Evolutionary conservation across 2,888 invertebrate genomes (phyloP).

Genomic region (Thera britannica): DNA sequence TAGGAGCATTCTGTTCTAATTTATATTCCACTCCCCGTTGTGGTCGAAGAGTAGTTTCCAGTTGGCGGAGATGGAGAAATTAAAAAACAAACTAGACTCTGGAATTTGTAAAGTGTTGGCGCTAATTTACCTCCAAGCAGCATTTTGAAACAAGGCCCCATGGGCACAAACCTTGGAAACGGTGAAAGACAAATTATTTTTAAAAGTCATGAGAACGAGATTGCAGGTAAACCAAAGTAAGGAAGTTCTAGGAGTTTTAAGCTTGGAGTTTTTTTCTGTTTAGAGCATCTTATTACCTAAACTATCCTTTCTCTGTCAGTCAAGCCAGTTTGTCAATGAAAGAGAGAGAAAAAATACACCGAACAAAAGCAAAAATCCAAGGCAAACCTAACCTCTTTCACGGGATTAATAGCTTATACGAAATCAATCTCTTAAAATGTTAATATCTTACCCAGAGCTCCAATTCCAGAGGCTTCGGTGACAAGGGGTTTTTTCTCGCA

Average conservation of each 20-base stretch:
- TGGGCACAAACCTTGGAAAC: not conserved
- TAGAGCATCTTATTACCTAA: not conserved
- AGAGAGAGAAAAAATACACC: too few species aligned
- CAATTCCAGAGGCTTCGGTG: slow-evolving; percentile 91
- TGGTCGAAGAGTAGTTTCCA: too few species aligned
- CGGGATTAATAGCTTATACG: not conserved
- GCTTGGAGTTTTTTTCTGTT: not conserved
- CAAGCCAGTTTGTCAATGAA: not conserved
- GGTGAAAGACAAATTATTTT: not conserved
- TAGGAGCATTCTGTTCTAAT: too few species aligned
- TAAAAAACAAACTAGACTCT: too few species aligned
- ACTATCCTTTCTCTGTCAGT: too few species aligned
- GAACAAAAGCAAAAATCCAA: not conserved
- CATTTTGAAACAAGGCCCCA: not conserved
- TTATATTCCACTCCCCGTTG: too few species aligned
- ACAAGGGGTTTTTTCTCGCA: slow-evolving; percentile 91
- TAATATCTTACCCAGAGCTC: slow-evolving; percentile 89
- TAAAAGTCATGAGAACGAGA: not conserved
- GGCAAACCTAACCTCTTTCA: not conserved
- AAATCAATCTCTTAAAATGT: slow-evolving; percentile 33
- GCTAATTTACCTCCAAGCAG: not conserved
- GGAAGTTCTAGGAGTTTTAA: not conserved
- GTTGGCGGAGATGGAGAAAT: too few species aligned
- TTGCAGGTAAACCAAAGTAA: not conserved
- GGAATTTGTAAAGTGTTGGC: not conserved